Evolutionary conservation across 2,797 vertebrate species (phyloP).

Genomic region (Clamator glandarius): DNA sequence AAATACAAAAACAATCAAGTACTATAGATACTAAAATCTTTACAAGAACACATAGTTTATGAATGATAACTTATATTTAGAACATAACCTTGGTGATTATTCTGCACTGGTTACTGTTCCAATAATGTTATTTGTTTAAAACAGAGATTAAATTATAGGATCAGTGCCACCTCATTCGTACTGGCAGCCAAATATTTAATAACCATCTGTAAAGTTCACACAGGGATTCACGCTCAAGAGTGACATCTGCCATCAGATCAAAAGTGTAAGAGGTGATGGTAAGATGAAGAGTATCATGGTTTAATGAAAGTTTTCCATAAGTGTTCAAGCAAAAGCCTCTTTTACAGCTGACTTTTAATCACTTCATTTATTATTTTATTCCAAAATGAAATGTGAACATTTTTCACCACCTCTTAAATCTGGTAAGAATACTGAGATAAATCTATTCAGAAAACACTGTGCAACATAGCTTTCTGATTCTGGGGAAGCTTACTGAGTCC

Average conservation of each 20-base stretch:
- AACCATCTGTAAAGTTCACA: slow-evolving; percentile 42
- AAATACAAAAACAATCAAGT: background rate
- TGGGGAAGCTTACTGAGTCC: background rate
- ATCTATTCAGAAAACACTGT: background rate
- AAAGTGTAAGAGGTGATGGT: background rate
- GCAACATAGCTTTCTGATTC: background rate
- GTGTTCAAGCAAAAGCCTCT: background rate
- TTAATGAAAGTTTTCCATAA: background rate
- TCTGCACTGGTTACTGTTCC: slow-evolving; percentile 11
- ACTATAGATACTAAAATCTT: background rate
- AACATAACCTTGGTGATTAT: background rate
- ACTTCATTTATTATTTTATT: background rate
- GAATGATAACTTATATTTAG: background rate
- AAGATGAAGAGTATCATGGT: background rate
- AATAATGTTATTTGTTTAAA: slow-evolving; percentile 30
- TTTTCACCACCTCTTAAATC: background rate
- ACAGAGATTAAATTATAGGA: slow-evolving; percentile 37
- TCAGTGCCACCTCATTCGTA: slow-evolving; percentile 22
- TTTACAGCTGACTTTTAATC: background rate
- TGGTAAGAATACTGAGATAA: background rate
- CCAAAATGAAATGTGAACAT: background rate
- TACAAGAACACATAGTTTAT: background rate
- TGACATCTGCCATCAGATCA: slow-evolving; percentile 50
- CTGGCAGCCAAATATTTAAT: slow-evolving; percentile 52
- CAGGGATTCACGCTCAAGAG: background rate